A percentile compares a stretch with the other conserved stretches of the same genome.
These are phyloP conservation scores for Vesta saturnalis DNA, from an alignment of 2,888 invertebrate genomes.

Conservation along the genomic window DNA sequence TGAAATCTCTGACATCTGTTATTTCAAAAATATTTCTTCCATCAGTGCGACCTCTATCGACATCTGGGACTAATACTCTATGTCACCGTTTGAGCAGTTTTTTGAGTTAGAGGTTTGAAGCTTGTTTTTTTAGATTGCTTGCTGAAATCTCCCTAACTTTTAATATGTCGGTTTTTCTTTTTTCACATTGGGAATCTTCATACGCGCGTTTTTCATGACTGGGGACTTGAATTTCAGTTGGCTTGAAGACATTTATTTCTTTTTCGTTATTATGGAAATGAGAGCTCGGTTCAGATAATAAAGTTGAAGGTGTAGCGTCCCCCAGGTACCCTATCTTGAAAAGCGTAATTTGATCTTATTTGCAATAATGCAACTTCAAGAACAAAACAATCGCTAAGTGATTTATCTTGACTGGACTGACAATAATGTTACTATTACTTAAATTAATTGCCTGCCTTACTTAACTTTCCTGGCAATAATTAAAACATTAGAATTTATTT, in stretches of 20 bases:
- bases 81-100: no score
- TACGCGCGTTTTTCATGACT: constrained; percentile 2
- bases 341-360: no score
- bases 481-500: no score
- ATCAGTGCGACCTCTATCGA: constrained; percentile 29
- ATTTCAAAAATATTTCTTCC: constrained; percentile 22
- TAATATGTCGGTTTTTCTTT: constrained; percentile 6
- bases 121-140: no score
- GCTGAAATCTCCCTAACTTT: constrained; percentile 10
- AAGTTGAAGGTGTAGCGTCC: constrained; percentile 3
- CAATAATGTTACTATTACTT: no score
- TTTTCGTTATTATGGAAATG: constrained; percentile 3
- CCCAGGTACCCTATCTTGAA: no score
- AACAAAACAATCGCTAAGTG: no score
- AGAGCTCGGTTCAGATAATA: not conserved
- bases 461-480: no score
- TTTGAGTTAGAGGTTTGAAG: no score
- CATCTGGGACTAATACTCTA: constrained; percentile 32
- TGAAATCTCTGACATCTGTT: not conserved
- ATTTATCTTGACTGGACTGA: no score
- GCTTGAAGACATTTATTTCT: not conserved
- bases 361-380: no score
- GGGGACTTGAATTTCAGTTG: not conserved
- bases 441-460: no score
- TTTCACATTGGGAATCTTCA: constrained; percentile 6